Base-by-base conservation (phyloP, 1,140 invertebrate genomes). In the Chlorops oryzae region DNA sequence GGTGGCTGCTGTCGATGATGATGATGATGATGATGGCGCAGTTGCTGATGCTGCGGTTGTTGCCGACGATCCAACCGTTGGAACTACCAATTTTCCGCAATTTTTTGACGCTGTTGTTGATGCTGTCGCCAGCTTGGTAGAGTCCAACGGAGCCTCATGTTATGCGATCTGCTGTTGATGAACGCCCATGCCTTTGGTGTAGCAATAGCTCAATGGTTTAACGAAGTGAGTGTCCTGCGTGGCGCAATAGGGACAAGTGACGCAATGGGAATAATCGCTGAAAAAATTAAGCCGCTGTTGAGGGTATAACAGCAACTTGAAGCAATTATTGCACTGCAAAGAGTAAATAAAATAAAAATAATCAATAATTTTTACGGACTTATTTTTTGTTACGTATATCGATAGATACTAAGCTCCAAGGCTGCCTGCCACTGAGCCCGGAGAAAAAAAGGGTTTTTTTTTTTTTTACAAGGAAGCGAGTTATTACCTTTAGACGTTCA, bases 151-250 rank as follows among this genome's bases (percentile, higher is more conserved):
- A 75, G 81, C 83, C 76, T 79, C 77, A 78, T 82, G 87, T 88
- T 89, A 90, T 84, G 87, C 86, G 85, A 86, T 58, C 56, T 87
- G 80, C 81, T 80, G 73, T 81, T 81, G 68, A 79, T 82, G 25
- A 80, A 73, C 73, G 18, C 82, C 73, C 69, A 82, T 82, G 64
- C 79, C 80, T 73, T 86, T 84, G 58, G 83, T 82, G 78, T 85
- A 90, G 77, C 86, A 89, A 72, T 81, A 82, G 25, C 81, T 76
- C 58, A 94, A 74, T 13, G 90, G 87, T 75, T 96, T 95, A 51
- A 95, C 90, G 74, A 96, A 96, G 76, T 98, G 93, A 27, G 88
- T 88, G 75, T 96, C 93, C 52, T 91, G 78, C 13, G 84, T 82
- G 57, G 86, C 84, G 79, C 93, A 98, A 70, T 90, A 87, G 7